Evolutionary conservation across 2,888 invertebrate species (phyloP), one percentile per base, ranked within the genome.

Genomic region (Patella ulyssiponensis): DNA sequence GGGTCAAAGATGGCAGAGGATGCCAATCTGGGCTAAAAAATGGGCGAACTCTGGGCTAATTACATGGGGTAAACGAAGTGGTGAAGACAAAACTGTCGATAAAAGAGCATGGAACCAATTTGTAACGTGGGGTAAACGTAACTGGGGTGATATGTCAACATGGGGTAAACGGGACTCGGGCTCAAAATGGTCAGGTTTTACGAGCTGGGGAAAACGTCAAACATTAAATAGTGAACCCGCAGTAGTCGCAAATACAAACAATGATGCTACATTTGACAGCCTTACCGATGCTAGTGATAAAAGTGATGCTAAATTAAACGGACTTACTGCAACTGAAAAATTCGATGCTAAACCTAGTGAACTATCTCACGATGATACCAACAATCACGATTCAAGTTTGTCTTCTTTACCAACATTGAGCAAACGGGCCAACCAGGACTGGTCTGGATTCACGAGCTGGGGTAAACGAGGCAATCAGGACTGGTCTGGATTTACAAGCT

Each of bases 61-160:
- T 9, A 64, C 64, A 23, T 64, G 64, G 64, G 64, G 64, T 20
- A 64, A 64, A 23, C 9, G 64, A 64, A 64, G 64, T 64, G 64
- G 20, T 20, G 58, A 58, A 9, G 64, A 64, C 11, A 64, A 23
- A 23, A 20, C 64, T 7, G 14, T 64, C 23, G 20, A 64, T 20
- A 64, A 64, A 64, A 20, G 64, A 64, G 23, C 20, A 64, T 64
- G 64, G 64, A 64, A 64, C 23, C 64, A 64, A 23, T 64, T 64
- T 64, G 23, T 64, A 9, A 64, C 64, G 64, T 64, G 64, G 64
- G 64, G 64, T 64, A 64, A 64, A 64, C 64, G 64, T 12, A 64
- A 64, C 23, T 64, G 64, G 64, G 20, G 20, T 64, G 64, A 23
- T 64, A 23, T 64, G 23, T 12, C 64, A 9, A 64, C 64, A 64